Evolutionary conservation across 1,140 invertebrate genomes (phyloP), one percentile per base, ranked within the genome.

Genomic region (Lineus longissimus): DNA sequence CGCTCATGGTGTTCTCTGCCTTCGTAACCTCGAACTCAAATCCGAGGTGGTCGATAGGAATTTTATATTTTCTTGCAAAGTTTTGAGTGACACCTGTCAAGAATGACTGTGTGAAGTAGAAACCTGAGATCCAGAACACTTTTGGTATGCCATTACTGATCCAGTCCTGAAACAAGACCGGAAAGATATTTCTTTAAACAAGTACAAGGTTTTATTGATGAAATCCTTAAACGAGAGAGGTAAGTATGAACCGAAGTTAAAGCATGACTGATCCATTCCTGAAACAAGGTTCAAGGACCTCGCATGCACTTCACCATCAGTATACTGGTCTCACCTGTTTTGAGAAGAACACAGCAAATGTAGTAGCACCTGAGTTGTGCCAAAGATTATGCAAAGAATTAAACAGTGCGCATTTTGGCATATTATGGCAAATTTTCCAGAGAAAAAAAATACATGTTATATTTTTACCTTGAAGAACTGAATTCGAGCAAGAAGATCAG

Each of bases 401-500:
- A n/a, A n/a, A n/a, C n/a, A n/a, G n/a, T n/a, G n/a, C n/a, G n/a
- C n/a, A n/a, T n/a, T n/a, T n/a, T n/a, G n/a, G n/a, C n/a, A n/a
- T n/a, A n/a, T n/a, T n/a, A n/a, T n/a, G n/a, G n/a, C n/a, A n/a
- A n/a, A n/a, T n/a, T n/a, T n/a, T n/a, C n/a, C 33, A 36, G 33
- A 4, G 15, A 15, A 15, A 36, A 36, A 36, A 36, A 15, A 15
- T 4, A 36, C 33, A 36, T 36, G 33, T n/a, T n/a, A 36, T 7
- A 7, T 7, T 36, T 29, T 59, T 70, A 80, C 77, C 73, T 80
- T 79, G 64, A 81, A 79, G 66, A 82, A 82, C 51, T 86, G 82
- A 0, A 97, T 81, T 66, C 94, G 87, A 36, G 74, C 70, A 29
- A 81, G 62, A 23, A 82, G 70, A 62, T 82, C 81, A 36, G 74